phyloP scores from a whole-genome alignment of 37 sponge, comb jelly and placozoan genomes.

The Cladorhizidae sp. region DNA sequence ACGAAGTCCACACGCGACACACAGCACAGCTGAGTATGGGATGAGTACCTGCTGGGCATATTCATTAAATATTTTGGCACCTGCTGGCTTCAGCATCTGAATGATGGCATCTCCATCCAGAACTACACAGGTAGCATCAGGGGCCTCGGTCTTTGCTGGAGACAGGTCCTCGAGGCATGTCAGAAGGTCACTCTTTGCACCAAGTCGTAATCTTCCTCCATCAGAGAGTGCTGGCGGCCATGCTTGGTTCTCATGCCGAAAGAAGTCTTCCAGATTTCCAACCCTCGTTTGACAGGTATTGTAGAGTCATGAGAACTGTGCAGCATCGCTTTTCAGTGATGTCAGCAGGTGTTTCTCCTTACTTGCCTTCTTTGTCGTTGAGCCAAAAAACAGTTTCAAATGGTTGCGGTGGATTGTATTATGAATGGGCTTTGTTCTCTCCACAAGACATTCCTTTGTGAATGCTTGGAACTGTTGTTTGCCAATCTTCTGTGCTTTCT shows the following conservation, averaged over 20 bases:
- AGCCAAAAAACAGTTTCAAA: no score
- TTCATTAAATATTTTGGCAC: no score
- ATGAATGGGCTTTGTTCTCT: slow-evolving; percentile 31
- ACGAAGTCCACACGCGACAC: no score
- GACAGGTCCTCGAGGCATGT: slow-evolving; percentile 2
- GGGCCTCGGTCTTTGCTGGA: slow-evolving; percentile 16
- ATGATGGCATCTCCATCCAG: no score
- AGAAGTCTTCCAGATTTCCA: slow-evolving; percentile 13
- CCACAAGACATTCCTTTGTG: slow-evolving; percentile 30
- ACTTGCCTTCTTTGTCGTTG: no score
- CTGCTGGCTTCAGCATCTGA: no score
- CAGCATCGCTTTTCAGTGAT: slow-evolving; percentile 20
- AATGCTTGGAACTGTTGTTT: slow-evolving; percentile 34
- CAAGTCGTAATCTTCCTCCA: slow-evolving; percentile 22
- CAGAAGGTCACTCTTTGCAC: slow-evolving; percentile 42
- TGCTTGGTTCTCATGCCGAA: slow-evolving; percentile 12
- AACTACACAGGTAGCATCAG: no score
- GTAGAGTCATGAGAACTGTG: slow-evolving; percentile 33
- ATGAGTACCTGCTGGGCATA: no score
- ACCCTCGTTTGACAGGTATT: slow-evolving; percentile 30
- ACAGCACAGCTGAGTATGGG: no score
- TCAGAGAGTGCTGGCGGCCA: slow-evolving; percentile 36
- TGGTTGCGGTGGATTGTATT: not conserved
- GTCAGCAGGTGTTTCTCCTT: slow-evolving; percentile 16
- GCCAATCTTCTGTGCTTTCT: slow-evolving; percentile 16